Percentiles rank a stretch among this genome's conserved stretches.
These are phyloP conservation scores for Neopipo cinnamomea DNA, from an alignment of 2,113 vertebrate genomes.

Conservation along the genomic window DNA sequence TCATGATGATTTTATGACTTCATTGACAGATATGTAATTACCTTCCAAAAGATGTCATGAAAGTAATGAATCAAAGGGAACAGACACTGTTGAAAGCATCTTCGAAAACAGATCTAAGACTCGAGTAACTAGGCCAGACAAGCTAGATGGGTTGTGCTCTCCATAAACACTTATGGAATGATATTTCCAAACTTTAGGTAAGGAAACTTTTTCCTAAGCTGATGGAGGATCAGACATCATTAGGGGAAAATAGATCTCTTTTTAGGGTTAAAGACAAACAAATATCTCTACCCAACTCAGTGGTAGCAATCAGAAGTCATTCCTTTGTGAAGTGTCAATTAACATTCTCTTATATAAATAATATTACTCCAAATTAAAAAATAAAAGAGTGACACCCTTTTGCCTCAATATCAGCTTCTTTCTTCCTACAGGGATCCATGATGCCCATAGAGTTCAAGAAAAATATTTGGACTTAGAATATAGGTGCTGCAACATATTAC, in stretches of 20 bases:
- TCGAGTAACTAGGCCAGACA: background rate
- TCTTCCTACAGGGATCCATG: background rate
- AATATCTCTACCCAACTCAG: background rate
- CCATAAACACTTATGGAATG: background rate
- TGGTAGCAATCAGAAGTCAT: background rate
- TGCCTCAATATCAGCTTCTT: background rate
- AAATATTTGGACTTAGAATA: background rate
- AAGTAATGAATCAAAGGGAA: conserved; percentile 6
- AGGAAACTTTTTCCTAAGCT: background rate
- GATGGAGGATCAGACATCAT: background rate
- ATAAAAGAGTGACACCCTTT: background rate
- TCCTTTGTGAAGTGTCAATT: background rate
- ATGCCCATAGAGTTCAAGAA: background rate
- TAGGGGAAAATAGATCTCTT: background rate
- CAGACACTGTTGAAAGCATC: background rate
- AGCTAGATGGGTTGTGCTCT: background rate
- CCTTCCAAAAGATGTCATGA: background rate
- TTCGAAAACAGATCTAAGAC: background rate
- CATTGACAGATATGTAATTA: conserved; percentile 7
- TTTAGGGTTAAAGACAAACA: background rate
- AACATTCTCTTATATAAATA: background rate
- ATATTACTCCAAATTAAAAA: background rate
- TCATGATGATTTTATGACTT: background rate
- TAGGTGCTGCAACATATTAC: background rate
- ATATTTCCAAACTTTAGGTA: background rate